Evolutionary conservation across 1,140 invertebrate genomes (phyloP).

Genomic region (Diachasmimorpha longicaudata): DNA sequence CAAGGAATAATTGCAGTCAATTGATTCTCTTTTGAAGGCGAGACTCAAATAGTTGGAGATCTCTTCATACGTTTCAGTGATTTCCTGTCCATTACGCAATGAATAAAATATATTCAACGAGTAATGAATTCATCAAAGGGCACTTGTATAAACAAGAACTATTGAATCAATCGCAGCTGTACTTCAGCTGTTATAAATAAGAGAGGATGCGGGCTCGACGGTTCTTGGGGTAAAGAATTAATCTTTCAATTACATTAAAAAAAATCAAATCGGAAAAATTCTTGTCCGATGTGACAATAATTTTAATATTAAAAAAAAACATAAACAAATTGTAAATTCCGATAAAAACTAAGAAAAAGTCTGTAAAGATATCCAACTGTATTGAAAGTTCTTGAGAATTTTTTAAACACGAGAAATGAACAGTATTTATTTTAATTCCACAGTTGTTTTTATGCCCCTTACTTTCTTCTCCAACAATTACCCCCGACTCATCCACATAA

Average conservation of each 20-base stretch:
- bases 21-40: neutral
- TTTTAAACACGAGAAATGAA: no score
- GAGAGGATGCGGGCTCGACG: conserved; percentile 16
- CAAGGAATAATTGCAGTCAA: no score
- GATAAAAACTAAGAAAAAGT: no score
- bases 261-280: no score
- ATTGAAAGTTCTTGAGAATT: no score
- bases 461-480: neutral
- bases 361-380: no score
- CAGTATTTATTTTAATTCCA: neutral
- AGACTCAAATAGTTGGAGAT: neutral
- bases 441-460: neutral
- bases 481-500: neutral
- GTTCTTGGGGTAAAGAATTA: neutral
- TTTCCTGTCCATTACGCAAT: neutral
- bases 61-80: neutral
- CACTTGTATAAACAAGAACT: neutral
- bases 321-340: no score
- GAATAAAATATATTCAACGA: neutral
- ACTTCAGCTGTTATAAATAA: neutral
- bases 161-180: neutral
- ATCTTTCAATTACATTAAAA: no score
- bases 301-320: no score
- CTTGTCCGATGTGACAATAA: no score
- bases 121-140: neutral